Percentiles rank a stretch among this genome's conserved stretches.
These are phyloP conservation scores for Gallinago stenura DNA, from an alignment of 2,797 vertebrate species.

Conservation along the genomic window DNA sequence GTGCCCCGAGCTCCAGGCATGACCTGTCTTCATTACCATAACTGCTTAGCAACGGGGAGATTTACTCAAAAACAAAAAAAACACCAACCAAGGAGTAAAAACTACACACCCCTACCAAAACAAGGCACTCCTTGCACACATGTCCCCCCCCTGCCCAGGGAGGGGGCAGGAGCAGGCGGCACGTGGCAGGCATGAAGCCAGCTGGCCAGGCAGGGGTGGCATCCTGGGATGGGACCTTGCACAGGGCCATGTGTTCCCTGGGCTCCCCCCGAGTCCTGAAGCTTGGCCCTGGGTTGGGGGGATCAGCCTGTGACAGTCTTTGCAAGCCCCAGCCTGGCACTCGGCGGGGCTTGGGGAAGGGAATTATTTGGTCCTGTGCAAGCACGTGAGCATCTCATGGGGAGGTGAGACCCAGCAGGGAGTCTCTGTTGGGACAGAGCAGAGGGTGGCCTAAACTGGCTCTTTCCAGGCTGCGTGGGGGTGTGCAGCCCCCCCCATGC, in stretches of 20 bases:
- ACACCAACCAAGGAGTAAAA: not conserved
- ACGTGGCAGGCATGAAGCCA: accelerated
- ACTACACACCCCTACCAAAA: not conserved
- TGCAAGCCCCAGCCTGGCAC: not conserved
- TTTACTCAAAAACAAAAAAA: slow-evolving; percentile 56
- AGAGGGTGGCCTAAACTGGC: not conserved
- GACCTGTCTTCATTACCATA: slow-evolving; percentile 50
- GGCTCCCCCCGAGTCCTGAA: accelerated
- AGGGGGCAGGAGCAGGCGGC: not conserved
- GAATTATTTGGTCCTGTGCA: not conserved
- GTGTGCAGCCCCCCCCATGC: not conserved
- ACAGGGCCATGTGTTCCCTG: not conserved
- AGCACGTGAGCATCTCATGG: accelerated
- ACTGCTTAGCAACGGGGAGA: slow-evolving; percentile 37
- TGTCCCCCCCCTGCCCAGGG: too few relatives aligned
- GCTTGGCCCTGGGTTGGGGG: too few relatives aligned
- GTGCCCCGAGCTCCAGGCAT: not conserved
- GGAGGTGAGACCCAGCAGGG: not conserved
- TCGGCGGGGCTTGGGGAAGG: not conserved
- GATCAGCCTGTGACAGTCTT: not conserved
- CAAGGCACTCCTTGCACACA: not conserved
- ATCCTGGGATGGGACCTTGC: not conserved
- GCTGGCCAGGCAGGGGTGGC: not conserved
- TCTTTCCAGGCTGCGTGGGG: not conserved
- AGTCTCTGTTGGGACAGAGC: not conserved